These are phyloP conservation scores for Pristionchus arcanus DNA, from an alignment of 2,888 invertebrate genomes.

Conservation along the genomic window DNA sequence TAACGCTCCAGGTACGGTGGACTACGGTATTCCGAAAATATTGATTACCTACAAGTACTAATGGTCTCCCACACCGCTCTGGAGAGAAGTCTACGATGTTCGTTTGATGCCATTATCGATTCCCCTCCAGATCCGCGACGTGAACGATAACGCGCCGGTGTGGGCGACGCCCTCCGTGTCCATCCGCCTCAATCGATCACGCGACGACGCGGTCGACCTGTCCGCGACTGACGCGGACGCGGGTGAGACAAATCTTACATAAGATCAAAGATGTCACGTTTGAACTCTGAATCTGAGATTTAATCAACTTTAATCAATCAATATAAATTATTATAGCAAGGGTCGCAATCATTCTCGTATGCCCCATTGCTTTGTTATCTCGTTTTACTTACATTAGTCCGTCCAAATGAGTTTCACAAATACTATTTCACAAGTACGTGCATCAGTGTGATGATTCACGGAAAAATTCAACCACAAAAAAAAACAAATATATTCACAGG, in stretches of 20 bases:
- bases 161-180: constrained; percentile 83
- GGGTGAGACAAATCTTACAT: constrained; percentile 83
- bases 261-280: too few relatives aligned
- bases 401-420: not conserved
- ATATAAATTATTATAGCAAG: too few relatives aligned
- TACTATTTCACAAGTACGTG: not conserved
- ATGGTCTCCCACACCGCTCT: too few relatives aligned
- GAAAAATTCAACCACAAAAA: not conserved
- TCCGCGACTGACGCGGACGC: constrained; percentile 90
- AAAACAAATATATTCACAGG: not conserved
- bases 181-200: constrained; percentile 66
- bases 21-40: not conserved
- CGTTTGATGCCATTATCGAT: not conserved
- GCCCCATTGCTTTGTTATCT: too few relatives aligned
- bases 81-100: too few relatives aligned
- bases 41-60: too few relatives aligned
- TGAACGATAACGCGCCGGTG: constrained; percentile 93
- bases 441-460: not conserved
- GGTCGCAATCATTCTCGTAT: too few relatives aligned
- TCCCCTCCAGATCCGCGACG: constrained; percentile 83
- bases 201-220: constrained; percentile 79
- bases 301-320: too few relatives aligned
- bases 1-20: constrained; percentile 62
- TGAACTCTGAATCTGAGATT: too few relatives aligned
- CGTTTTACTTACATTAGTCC: too few relatives aligned